Evolutionary conservation across 1,140 invertebrate genomes (phyloP).

Genomic region (Diorhabda carinulata): DNA sequence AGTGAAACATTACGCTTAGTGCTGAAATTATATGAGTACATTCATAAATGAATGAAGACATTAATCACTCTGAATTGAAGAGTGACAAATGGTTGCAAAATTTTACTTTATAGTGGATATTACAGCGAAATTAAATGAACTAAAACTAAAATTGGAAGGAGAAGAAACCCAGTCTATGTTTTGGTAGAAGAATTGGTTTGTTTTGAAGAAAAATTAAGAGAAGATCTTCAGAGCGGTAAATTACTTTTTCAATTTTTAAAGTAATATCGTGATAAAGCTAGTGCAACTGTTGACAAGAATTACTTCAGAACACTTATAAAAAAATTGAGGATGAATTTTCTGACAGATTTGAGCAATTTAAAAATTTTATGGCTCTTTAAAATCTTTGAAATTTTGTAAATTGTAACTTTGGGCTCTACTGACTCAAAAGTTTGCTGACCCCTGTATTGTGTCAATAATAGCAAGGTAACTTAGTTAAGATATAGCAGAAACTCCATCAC

Average conservation of each 20-base stretch:
- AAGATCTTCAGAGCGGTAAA: not conserved
- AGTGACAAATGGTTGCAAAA: not conserved
- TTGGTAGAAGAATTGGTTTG: not conserved
- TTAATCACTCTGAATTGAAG: not conserved
- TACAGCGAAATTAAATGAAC: not conserved
- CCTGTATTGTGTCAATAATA: too few relatives aligned
- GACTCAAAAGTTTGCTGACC: too few relatives aligned
- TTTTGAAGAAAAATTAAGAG: not conserved
- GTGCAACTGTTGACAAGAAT: not conserved
- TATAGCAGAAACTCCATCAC: too few relatives aligned
- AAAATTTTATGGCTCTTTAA: too few relatives aligned
- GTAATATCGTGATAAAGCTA: not conserved
- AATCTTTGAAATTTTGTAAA: too few relatives aligned
- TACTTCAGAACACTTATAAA: not conserved
- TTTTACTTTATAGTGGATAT: not conserved
- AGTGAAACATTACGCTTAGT: not conserved
- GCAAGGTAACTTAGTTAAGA: too few relatives aligned
- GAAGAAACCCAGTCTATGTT: not conserved
- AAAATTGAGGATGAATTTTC: not conserved
- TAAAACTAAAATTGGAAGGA: not conserved
- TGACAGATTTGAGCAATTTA: too few relatives aligned
- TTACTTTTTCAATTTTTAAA: constrained; percentile 1
- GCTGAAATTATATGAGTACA: not conserved
- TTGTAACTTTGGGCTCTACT: too few relatives aligned
- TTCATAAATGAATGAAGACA: not conserved